Evolutionary conservation across 2,113 vertebrate species (phyloP).

Genomic region (Mustela nigripes): DNA sequence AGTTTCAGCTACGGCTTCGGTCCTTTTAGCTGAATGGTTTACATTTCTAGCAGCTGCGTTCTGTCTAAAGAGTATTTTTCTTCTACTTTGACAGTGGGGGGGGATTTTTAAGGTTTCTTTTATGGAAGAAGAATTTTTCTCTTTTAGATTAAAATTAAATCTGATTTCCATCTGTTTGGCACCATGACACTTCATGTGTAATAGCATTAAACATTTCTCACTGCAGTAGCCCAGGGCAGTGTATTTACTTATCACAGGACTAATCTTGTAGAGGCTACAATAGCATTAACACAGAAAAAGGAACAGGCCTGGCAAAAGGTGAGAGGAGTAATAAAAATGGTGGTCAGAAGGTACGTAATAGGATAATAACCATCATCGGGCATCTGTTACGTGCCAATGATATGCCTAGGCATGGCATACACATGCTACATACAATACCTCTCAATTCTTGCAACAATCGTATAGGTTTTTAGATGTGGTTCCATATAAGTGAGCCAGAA

Average conservation of each 20-base stretch:
- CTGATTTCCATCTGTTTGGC: background rate
- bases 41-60: background rate
- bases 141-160: constrained; percentile 28
- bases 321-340: background rate
- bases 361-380: background rate
- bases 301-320: background rate
- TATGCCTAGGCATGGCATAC: background rate
- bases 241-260: background rate
- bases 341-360: background rate
- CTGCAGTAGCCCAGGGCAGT: background rate
- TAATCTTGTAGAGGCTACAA: background rate
- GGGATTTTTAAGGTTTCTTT: background rate
- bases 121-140: background rate
- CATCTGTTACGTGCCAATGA: background rate
- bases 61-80: background rate
- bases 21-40: background rate
- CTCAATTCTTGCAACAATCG: background rate
- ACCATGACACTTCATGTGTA: background rate
- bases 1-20: background rate
- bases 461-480: background rate
- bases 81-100: background rate
- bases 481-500: background rate
- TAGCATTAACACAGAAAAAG: background rate
- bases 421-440: background rate
- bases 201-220: background rate